These are phyloP conservation scores for Anorthoa munda DNA, from an alignment of 2,888 invertebrate species.

Conservation along the genomic window DNA sequence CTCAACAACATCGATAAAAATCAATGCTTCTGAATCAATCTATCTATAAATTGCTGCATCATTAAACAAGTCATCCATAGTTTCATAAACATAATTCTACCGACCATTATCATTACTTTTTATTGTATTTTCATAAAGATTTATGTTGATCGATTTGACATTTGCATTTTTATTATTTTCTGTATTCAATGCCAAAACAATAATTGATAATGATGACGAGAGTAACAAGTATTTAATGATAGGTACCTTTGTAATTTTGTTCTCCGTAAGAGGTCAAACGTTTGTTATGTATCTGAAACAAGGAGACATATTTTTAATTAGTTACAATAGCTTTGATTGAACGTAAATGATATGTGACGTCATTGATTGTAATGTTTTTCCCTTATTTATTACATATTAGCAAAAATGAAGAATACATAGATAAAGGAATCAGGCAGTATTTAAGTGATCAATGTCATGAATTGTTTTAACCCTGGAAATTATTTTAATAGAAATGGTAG, in stretches of 20 bases:
- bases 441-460: background rate
- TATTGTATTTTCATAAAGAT: slow-evolving; percentile 74
- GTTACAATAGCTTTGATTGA: slow-evolving; percentile 45
- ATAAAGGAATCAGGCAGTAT: slow-evolving; percentile 9
- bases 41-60: slow-evolving; percentile 53
- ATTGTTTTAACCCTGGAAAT: background rate
- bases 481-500: background rate
- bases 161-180: slow-evolving; percentile 65
- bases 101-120: slow-evolving; percentile 70
- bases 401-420: background rate
- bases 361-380: background rate
- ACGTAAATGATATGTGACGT: slow-evolving; percentile 32
- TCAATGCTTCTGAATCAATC: slow-evolving; percentile 11
- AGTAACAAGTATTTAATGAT: slow-evolving; percentile 54
- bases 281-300: slow-evolving; percentile 85
- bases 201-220: slow-evolving; percentile 60
- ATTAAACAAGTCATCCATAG: slow-evolving; percentile 50
- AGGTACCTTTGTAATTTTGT: slow-evolving; percentile 85
- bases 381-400: slow-evolving; percentile 10
- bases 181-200: slow-evolving; percentile 72
- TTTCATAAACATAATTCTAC: slow-evolving; percentile 57
- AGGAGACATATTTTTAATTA: slow-evolving; percentile 65
- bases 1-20: slow-evolving; percentile 23
- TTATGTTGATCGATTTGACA: slow-evolving; percentile 75
- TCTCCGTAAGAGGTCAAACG: slow-evolving; percentile 79